Evolutionary conservation across 2,888 invertebrate genomes (phyloP).

Genomic region (Chrysomela aeneicollis): DNA sequence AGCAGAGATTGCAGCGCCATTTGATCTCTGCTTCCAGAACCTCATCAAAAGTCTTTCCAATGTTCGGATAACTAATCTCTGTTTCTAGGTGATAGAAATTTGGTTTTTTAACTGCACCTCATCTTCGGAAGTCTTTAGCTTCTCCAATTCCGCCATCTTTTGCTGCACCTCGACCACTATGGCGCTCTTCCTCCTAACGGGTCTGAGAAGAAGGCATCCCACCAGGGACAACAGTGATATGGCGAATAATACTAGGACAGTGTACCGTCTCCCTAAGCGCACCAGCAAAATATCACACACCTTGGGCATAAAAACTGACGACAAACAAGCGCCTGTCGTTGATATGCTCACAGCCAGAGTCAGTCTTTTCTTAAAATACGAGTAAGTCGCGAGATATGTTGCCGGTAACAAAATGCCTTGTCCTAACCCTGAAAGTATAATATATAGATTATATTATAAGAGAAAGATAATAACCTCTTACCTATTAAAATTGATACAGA

Average conservation of each 20-base stretch:
- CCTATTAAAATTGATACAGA: constrained; percentile 58
- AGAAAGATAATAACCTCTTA: constrained; percentile 35
- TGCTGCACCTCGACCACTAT: not conserved
- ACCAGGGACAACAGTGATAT: constrained; percentile 62
- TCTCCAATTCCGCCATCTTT: constrained; percentile 12
- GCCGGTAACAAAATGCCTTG: constrained; percentile 62
- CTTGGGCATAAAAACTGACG: constrained; percentile 63
- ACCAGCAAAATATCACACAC: constrained; percentile 59
- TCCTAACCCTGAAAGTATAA: constrained; percentile 60
- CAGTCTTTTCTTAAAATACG: constrained; percentile 63
- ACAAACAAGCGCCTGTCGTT: constrained; percentile 62
- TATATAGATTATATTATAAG: not conserved
- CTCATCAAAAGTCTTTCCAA: no score
- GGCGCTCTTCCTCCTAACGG: constrained; percentile 42
- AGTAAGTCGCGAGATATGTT: constrained; percentile 61
- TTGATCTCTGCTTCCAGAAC: no score
- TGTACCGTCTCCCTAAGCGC: constrained; percentile 59
- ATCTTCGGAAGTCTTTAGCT: constrained; percentile 2
- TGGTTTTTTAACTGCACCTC: no score
- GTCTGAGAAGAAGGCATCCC: constrained; percentile 62
- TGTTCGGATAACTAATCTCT: no score
- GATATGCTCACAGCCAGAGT: constrained; percentile 63
- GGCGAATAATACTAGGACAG: constrained; percentile 62
- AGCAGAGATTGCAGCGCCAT: no score
- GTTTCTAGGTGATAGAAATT: no score